Evolutionary conservation across 2,113 vertebrate species (phyloP), one percentile per base, ranked within the genome.

Genomic region (Camelus dromedarius): DNA sequence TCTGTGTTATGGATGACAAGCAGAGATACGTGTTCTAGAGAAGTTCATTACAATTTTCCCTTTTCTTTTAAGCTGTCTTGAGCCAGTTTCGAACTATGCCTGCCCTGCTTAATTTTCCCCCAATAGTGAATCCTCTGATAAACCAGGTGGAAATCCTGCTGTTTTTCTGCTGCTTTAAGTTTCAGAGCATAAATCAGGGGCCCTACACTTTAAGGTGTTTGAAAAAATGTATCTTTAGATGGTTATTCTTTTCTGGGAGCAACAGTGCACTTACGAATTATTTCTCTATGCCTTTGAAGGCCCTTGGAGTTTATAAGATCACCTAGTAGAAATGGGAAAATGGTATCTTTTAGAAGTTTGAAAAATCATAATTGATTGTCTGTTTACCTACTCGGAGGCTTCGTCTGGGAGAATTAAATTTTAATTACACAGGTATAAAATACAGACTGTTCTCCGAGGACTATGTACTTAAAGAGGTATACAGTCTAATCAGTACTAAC

Each of bases 291-390:
- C 50, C 32, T 60, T 60, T 92, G 38, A 80, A 89, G 18, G 54
- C 20, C 18, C 12, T 28, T 52, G 3, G 30, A 54, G 16, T 15
- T 42, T 72, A 1, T 19, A 42, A 76, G 26, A 56, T 50, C 15
- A 87, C 28, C 42, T 42, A 85, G 70, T 24, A 79, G 60, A 97
- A 75, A 84, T 22, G 32, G 35, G 6, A 75, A 73, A 52, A 77
- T 8, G 0, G 14, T 67, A 5, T 67, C 83, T 89, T 72, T 67
- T 91, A 15, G 60, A 64, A 84, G 22, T 89, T 13, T 67, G n/a
- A 87, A 94, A 87, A 88, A 89, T 60, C 42, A 20, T 10, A 87
- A 93, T 46, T 73, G 66, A 95, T 83, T 82, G 7, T 28, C 66
- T 30, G 42, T 38, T 75, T 54, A 72, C 8, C 30, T 75, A 93